These are phyloP conservation scores for Drosophila glabriapex DNA, from an alignment of 2,888 invertebrate genomes.

Conservation along the genomic window DNA sequence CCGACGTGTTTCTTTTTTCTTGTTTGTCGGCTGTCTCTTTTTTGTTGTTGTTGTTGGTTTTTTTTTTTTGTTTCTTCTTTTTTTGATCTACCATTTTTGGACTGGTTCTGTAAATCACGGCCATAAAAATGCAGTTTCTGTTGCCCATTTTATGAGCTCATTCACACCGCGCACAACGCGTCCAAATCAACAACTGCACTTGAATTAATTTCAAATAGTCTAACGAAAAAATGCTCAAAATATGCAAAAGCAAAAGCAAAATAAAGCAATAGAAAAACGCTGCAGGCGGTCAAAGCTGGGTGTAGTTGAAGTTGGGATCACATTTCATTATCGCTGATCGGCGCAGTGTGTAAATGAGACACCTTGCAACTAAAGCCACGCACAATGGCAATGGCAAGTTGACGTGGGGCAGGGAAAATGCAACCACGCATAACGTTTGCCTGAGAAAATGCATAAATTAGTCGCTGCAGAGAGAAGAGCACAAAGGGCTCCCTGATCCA, in stretches of 20 bases:
- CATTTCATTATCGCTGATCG: constrained; percentile 52
- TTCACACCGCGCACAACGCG: constrained; percentile 36
- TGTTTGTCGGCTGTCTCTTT: neutral
- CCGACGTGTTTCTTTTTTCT: constrained; percentile 21
- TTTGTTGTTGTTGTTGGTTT: neutral
- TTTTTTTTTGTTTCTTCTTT: neutral
- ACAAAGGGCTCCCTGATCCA: neutral
- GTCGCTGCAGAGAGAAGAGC: neutral
- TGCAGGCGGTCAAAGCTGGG: neutral
- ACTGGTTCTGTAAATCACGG: constrained; percentile 65
- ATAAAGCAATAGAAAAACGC: neutral
- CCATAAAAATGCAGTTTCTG: constrained; percentile 65
- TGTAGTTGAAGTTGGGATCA: constrained; percentile 12
- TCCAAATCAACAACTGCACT: constrained; percentile 44
- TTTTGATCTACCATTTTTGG: constrained; percentile 7
- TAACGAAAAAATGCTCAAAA: neutral
- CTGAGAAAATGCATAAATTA: constrained; percentile 66
- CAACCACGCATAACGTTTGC: constrained; percentile 58
- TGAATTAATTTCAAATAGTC: constrained; percentile 42
- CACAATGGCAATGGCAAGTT: neutral
- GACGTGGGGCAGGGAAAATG: neutral
- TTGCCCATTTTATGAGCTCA: constrained; percentile 38
- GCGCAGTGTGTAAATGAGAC: constrained; percentile 65
- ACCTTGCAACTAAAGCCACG: constrained; percentile 49
- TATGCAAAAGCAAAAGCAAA: constrained; percentile 1